Conservation (phyloP, 2,888 invertebrate species). For the Drosophila borealis region DNA sequence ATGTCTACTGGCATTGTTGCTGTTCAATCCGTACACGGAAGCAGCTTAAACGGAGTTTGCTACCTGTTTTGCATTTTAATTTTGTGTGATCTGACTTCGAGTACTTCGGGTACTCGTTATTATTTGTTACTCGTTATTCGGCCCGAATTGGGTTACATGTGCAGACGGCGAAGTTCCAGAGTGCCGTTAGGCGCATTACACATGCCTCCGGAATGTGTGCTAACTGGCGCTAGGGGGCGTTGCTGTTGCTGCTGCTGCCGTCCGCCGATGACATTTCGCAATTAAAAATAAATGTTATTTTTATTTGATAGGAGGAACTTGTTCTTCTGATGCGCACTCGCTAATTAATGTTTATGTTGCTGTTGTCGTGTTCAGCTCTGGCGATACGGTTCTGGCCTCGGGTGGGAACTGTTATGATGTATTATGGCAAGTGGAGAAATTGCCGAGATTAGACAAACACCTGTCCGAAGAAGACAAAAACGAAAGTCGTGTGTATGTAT, state of each 20-base stretch:
- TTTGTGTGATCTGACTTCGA: constrained; percentile 21
- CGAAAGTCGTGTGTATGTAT: constrained; percentile 1
- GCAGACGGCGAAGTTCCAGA: constrained; percentile 22
- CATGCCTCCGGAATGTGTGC: constrained; percentile 49
- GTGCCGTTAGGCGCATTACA: constrained; percentile 46
- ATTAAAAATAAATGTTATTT: constrained; percentile 48
- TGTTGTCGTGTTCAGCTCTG: constrained; percentile 25
- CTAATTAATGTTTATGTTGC: constrained; percentile 69
- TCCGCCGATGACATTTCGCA: constrained; percentile 25
- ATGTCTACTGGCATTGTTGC: constrained; percentile 3
- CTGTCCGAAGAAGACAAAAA: not conserved
- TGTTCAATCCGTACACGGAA: constrained; percentile 59
- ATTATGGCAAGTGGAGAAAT: not conserved
- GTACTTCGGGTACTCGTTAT: constrained; percentile 11
- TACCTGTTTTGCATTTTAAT: constrained; percentile 70
- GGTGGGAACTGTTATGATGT: not conserved
- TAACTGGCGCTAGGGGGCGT: constrained; percentile 47
- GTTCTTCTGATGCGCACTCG: constrained; percentile 18
- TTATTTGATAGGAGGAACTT: constrained; percentile 25
- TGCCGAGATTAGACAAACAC: not conserved
- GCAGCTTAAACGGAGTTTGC: constrained; percentile 30
- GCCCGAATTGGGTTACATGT: constrained; percentile 41
- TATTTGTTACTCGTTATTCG: constrained; percentile 21
- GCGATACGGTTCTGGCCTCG: constrained; percentile 19
- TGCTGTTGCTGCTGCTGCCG: not conserved